Base-by-base conservation (phyloP, 2,888 invertebrate species). In the Lobophora halterata region DNA sequence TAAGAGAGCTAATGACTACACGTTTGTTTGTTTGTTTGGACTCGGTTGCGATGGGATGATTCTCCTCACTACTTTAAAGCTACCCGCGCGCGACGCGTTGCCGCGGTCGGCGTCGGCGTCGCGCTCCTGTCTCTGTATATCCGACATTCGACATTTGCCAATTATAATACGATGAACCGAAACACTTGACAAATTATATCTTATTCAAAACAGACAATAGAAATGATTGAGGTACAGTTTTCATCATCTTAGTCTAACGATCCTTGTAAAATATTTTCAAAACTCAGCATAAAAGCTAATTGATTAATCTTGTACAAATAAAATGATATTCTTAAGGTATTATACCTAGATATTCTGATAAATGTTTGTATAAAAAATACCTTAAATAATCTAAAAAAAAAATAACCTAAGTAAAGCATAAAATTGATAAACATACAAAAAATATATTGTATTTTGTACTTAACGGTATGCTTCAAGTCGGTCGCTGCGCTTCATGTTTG, bases 391-490 rank as follows among this genome's bases (percentile, higher is more conserved):
- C 61, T 57, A 63, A 65, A 68, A 61, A 62, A 68, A 65, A 69
- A 63, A 39, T 64, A 63, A 61, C 38, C 85, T 86, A 86, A 78
- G 80, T 86, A 86, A 86, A 86, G 86, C 86, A 86, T 80, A 79
- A n/a, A 61, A 65, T 71, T 71, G 65, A 75, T 76, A 76, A 79
- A 73, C 71, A 78, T 70, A 71, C 73, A 80, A 75, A 74, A 75
- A 35, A 75, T 57, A 79, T 76, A 80, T 71, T 67, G 69, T 80
- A 79, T 80, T 82, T 86, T 86, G 86, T 86, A 86, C 86, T 86
- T 85, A 63, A 85, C 83, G 86, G 83, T 77, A 70, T 71, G 66
- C 46, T 42, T 41, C 27, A 40, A 36, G 43, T 49, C 32, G 9
- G n/a, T 21, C 14, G 37, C 25, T 17, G 30, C 33, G 10, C 11